Base-by-base conservation (phyloP, 1,140 invertebrate genomes). In the Cyrtorhinus lividipennis region DNA sequence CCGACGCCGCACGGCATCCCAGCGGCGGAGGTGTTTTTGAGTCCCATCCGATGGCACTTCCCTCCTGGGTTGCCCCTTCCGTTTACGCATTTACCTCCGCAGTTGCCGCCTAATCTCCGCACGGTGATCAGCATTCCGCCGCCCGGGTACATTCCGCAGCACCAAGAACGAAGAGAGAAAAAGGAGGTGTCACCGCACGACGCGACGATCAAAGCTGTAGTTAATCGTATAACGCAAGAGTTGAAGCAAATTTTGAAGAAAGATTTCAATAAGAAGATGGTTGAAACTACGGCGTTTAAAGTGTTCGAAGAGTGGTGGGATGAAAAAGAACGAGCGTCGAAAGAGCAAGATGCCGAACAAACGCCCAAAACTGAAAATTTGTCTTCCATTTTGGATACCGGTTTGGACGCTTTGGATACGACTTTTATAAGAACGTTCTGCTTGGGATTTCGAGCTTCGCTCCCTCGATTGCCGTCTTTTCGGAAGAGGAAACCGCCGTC, bases 401-500 rank as follows among this genome's bases (percentile, higher is more conserved):
- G 76, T 65, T 69, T 74, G 2, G 79, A 80, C 53, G 68, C 73
- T 2, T 69, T 79, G 59, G 78, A 79, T 68, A 73, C 76, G 0
- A 75, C 79, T 67, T 75, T 75, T 58, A 72, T 74, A 0, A 66
- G 75, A 65, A 83, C 80, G 67, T 81, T 86, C 57, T 85, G 87
- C 20, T 79, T 96, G 58, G 92, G 93, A n/a, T 81, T 97, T n/a
- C 78, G 90, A 67, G 89, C 89, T 53, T 83, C 88, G 26, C 87
- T 97, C 74, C 92, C 92, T 1, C 95, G 95, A 77, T 85, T 98
- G 81, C 94, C 94, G 58, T 95, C 92, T 57, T 97, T 98, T 74
- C 83, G 91, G 73, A 88, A 89, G 71, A 85, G 87, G 59, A 90
- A 88, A 73, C 82, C 86, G 62, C 87, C 87, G 20, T 86, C 86